Conservation (phyloP, 2,113 vertebrate genomes). For the Tangachromis dhanisi region DNA sequence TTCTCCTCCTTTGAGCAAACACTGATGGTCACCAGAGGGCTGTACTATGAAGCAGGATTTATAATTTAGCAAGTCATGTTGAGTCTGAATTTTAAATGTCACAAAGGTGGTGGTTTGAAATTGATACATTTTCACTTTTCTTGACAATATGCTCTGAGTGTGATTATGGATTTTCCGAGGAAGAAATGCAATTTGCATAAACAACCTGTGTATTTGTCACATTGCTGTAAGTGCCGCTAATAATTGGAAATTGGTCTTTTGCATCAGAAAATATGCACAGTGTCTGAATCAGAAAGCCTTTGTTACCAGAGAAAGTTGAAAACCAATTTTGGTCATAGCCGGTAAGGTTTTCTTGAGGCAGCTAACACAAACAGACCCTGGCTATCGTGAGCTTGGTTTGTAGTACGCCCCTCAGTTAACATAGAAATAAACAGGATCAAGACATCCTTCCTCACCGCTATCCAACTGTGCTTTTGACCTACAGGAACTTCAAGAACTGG, state of each 20-base stretch:
- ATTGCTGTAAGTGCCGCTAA: neutral
- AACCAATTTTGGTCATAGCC: neutral
- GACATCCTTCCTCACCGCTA: neutral
- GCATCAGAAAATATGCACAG: neutral
- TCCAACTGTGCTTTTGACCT: neutral
- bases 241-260: neutral
- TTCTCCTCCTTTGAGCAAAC: neutral
- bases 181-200: neutral
- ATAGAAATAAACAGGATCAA: neutral
- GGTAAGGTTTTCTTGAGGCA: neutral
- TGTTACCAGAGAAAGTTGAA: neutral
- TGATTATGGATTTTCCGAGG: neutral
- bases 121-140: neutral
- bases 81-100: neutral
- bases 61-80: neutral
- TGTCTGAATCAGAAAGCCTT: neutral
- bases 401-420: neutral
- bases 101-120: neutral
- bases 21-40: neutral
- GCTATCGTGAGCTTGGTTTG: fast-evolving
- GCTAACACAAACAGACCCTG: neutral
- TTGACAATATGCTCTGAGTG: neutral
- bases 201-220: neutral
- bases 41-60: neutral
- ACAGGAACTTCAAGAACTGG: constrained; percentile 58